Conservation (phyloP, 2,113 vertebrate genomes). For the Hippocampus mohnikei region DNA sequence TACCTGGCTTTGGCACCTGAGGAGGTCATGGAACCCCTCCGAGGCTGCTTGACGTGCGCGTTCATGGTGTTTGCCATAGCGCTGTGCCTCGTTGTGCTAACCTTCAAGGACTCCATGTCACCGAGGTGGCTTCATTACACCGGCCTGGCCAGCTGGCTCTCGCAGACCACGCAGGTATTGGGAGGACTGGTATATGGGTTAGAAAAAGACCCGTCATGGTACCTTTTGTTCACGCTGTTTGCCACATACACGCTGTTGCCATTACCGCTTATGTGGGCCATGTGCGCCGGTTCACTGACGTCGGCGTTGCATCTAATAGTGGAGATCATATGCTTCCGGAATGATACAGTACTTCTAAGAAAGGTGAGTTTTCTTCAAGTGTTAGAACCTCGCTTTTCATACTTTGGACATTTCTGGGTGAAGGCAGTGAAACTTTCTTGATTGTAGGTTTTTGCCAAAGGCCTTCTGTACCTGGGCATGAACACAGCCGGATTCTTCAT, state of each 20-base stretch:
- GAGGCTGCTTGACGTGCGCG: conserved; percentile 55
- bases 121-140: conserved; percentile 68
- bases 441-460: conserved; percentile 83
- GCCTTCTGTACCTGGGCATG: conserved; percentile 89
- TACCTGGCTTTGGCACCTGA: conserved; percentile 63
- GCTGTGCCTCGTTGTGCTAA: conserved; percentile 64
- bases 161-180: conserved; percentile 70
- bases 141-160: conserved; percentile 72
- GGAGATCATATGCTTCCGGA: conserved; percentile 50
- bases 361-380: conserved; percentile 54
- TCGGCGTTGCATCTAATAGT: conserved; percentile 64
- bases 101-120: conserved; percentile 64
- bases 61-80: conserved; percentile 61
- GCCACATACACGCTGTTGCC: conserved; percentile 76
- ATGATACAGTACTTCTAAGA: conserved; percentile 54
- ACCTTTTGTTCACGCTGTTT: conserved; percentile 73
- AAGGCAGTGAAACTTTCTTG: background rate
- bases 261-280: conserved; percentile 73
- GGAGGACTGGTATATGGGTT: conserved; percentile 68
- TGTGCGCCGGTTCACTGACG: conserved; percentile 69
- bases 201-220: conserved; percentile 74
- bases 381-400: background rate
- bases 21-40: conserved; percentile 36
- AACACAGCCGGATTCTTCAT: conserved; percentile 95
- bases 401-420: background rate